phyloP scores from a whole-genome alignment of 2,113 vertebrate genomes.

The Edolisoma coerulescens region DNA sequence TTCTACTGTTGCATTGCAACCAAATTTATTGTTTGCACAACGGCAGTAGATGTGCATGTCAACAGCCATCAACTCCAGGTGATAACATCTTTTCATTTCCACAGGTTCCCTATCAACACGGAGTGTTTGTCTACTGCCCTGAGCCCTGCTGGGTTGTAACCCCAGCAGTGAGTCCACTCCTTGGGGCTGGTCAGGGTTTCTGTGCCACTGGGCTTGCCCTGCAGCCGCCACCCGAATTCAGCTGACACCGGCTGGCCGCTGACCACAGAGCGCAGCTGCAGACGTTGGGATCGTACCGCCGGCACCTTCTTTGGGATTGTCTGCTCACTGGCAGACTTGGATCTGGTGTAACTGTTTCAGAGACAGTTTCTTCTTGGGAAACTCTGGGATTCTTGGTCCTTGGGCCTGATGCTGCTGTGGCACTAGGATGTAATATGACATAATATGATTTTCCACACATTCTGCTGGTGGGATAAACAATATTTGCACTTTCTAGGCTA shows the following conservation, averaged over 20 bases:
- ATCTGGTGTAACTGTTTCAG: neutral
- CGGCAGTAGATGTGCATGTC: neutral
- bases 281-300: rapidly evolving
- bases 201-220: neutral
- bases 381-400: neutral
- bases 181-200: neutral
- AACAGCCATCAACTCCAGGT: neutral
- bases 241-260: neutral
- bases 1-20: neutral
- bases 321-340: neutral
- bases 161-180: neutral
- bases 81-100: neutral
- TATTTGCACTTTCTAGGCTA: neutral
- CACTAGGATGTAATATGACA: neutral
- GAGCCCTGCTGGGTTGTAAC: neutral
- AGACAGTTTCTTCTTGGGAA: neutral
- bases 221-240: neutral
- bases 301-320: neutral
- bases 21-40: neutral
- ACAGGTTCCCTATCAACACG: neutral
- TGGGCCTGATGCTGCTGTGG: neutral
- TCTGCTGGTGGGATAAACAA: neutral
- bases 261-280: neutral
- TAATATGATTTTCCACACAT: neutral
- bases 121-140: neutral